A percentile compares a stretch with the other conserved stretches of the same genome.
Evolutionary conservation across 2,113 vertebrate species (phyloP).

Genomic region (Sinocyclocheilus maitianheensis): DNA sequence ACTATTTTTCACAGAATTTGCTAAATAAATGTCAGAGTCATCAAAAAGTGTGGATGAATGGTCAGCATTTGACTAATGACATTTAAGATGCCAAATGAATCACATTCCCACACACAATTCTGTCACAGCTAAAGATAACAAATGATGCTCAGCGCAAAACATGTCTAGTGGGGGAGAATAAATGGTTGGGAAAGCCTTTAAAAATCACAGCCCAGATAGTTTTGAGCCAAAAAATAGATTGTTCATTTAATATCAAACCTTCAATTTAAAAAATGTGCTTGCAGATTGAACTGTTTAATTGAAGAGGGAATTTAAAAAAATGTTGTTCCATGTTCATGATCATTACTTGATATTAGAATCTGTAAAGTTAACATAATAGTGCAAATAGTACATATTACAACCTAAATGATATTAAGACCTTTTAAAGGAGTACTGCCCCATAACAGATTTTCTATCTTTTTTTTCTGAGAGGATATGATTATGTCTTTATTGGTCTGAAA

Average conservation of each 20-base stretch:
- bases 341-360: neutral
- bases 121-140: constrained; percentile 2
- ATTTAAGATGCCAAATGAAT: neutral
- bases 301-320: too few species aligned
- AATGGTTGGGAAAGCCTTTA: neutral
- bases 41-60: constrained; percentile 6
- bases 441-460: neutral
- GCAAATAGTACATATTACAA: neutral
- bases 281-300: neutral
- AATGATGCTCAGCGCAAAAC: neutral
- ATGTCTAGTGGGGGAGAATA: neutral
- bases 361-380: neutral
- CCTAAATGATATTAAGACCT: neutral
- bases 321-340: neutral
- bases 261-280: neutral
- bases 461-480: neutral
- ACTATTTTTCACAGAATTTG: constrained; percentile 4
- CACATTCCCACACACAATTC: neutral
- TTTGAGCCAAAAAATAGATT: neutral
- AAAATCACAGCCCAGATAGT: neutral
- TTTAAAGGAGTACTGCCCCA: neutral
- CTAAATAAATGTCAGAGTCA: constrained; percentile 23
- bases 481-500: neutral
- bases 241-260: neutral
- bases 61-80: neutral